Evolutionary conservation across 53 echinoderm and acorn worm genomes (phyloP), one percentile per base, ranked within the genome.

Genomic region (Pentamera pediparva): DNA sequence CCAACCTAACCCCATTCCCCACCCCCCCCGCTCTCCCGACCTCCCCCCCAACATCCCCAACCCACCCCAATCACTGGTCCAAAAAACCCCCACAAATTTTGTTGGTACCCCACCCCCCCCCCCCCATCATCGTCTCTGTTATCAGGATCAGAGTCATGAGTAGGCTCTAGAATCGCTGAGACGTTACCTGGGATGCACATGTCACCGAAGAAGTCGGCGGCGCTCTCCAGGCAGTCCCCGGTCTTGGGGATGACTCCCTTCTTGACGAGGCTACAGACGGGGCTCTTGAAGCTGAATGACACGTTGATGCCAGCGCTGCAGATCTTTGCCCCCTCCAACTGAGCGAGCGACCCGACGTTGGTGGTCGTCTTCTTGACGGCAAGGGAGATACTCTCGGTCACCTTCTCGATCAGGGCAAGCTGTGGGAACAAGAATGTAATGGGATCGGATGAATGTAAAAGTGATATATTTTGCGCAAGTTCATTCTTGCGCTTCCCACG

Each of bases 131-230:
- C n/a, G n/a, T n/a, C n/a, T n/a, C n/a, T n/a, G n/a, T n/a, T n/a
- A n/a, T n/a, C n/a, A n/a, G n/a, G n/a, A n/a, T n/a, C n/a, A n/a
- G n/a, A n/a, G n/a, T n/a, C n/a, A n/a, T n/a, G n/a, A n/a, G n/a
- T n/a, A n/a, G n/a, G n/a, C n/a, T n/a, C n/a, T n/a, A n/a, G n/a
- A n/a, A n/a, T n/a, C n/a, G n/a, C n/a, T n/a, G n/a, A 3, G 1
- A 29, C 55, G 33, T 56, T 33, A 94, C 94, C 94, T 78, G 94
- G 94, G 13, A 90, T 74, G 35, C 94, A 94, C 75, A 87, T 94
- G 76, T 76, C 78, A 55, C 75, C 63, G 60, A 94, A 90, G 75
- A 85, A 94, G 36, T 94, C 87, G 2, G 84, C 41, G 4, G 90
- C 83, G 57, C 94, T 94, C 77, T 94, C 90, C 27, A 87, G 70